Base-by-base conservation (phyloP, 2,113 vertebrate species). In the Thamnophis sirtalis region DNA sequence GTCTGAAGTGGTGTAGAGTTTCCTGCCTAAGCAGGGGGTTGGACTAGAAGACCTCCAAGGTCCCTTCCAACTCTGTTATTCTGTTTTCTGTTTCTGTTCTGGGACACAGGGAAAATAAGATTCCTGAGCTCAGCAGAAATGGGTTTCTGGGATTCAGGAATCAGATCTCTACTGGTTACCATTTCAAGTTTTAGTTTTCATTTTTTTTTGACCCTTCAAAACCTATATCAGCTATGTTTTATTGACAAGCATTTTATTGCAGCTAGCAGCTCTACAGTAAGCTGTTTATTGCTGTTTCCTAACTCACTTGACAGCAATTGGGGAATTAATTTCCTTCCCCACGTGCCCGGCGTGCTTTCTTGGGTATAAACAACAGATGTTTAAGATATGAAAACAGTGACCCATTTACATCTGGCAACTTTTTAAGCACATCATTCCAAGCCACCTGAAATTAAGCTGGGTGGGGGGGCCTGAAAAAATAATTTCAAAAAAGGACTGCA, bases 251-350 rank as follows among this genome's bases (percentile, higher is more conserved):
- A 60, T 97, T 98, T 98, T 97, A 98, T 98, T 98, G 97, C 95
- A 97, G 97, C 98, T 97, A 93, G 97, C 97, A 96, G 97, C 98
- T 97, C 96, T 97, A 97, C 96, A 97, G 96, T 97, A 98, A 98
- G 97, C 96, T 97, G 97, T 97, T 98, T 98, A 97, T 97, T 98
- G 96, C 97, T 96, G 96, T 96, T 97, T 97, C 96, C 96, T 97
- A 98, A 98, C 96, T 95, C 93, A 9, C 96, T 97, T 98, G 97
- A 98, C 97, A 98, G 97, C 97, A 97, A 97, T 97, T 97, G 97
- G 98, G 97, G 97, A 98, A 98, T 98, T 98, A 97, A 98, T 98
- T 98, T 97, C 97, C 97, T 96, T 97, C 95, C 97, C 98, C 28
- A 68, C 28, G 53, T 54, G 53, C 53, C 53, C 3, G 53, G 15